These are phyloP conservation scores for Leucopternis melanops DNA, from an alignment of 2,113 vertebrate genomes.

Conservation along the genomic window DNA sequence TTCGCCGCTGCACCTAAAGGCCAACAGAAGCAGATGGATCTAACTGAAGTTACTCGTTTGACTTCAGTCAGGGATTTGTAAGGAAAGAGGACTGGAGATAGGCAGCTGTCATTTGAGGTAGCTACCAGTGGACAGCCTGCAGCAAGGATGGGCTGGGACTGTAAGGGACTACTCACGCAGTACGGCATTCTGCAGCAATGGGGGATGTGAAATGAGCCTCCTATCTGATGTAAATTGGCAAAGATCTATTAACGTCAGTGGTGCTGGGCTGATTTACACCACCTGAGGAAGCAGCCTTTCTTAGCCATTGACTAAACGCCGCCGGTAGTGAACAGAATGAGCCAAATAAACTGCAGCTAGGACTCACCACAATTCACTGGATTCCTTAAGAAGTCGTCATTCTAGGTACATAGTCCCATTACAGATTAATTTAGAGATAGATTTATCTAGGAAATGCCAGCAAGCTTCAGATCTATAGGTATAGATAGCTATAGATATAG, in stretches of 20 bases:
- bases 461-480: neutral
- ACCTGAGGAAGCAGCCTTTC: neutral
- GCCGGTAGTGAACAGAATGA: neutral
- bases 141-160: too few species aligned
- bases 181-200: too few species aligned
- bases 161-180: too few species aligned
- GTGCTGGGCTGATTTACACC: constrained; percentile 16
- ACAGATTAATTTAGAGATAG: neutral
- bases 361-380: neutral
- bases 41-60: too few species aligned
- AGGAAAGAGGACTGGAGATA: too few species aligned
- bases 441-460: neutral
- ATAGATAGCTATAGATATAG: neutral
- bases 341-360: neutral
- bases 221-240: constrained; percentile 7
- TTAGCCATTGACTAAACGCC: neutral
- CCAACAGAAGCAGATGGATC: too few species aligned
- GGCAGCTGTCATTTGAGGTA: too few species aligned
- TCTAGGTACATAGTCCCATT: neutral
- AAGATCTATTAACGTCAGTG: neutral
- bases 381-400: neutral
- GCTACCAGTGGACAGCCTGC: too few species aligned
- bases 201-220: too few species aligned
- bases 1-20: too few species aligned
- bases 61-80: too few species aligned